These are phyloP conservation scores for Labrus mixtus DNA, from an alignment of 2,113 vertebrate genomes.

Conservation along the genomic window DNA sequence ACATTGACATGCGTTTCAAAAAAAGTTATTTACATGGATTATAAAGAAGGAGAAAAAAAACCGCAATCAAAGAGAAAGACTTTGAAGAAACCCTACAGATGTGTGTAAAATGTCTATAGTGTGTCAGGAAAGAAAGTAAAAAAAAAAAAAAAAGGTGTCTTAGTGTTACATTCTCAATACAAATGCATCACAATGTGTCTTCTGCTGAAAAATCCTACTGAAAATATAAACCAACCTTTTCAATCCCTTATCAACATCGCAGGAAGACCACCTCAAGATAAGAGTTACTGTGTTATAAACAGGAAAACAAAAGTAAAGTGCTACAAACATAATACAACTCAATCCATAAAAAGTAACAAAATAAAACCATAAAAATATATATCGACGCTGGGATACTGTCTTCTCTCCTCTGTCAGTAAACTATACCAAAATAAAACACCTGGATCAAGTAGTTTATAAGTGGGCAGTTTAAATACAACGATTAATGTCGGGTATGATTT, in stretches of 20 bases:
- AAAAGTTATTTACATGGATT: constrained; percentile 70
- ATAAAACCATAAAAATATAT: constrained; percentile 49
- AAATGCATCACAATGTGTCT: constrained; percentile 25
- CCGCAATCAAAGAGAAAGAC: constrained; percentile 16
- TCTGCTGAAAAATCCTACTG: constrained; percentile 21
- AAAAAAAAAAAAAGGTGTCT: constrained; percentile 20
- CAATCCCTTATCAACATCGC: constrained; percentile 19
- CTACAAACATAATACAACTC: constrained; percentile 62
- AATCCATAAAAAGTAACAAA: constrained; percentile 51
- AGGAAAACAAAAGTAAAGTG: constrained; percentile 63
- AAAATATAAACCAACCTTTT: constrained; percentile 25
- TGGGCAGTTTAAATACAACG: constrained; percentile 24
- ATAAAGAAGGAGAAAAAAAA: constrained; percentile 31
- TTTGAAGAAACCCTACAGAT: constrained; percentile 19
- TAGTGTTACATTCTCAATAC: constrained; percentile 51
- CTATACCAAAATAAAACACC: constrained; percentile 38
- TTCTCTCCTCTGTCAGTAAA: constrained; percentile 28
- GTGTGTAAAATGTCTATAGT: constrained; percentile 20
- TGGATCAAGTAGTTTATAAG: constrained; percentile 30
- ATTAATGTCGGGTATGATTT: background rate
- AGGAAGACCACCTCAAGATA: constrained; percentile 31
- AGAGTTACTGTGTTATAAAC: constrained; percentile 38
- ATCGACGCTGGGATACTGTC: constrained; percentile 18
- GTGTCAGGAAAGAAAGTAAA: constrained; percentile 22
- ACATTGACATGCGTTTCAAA: constrained; percentile 68